Conservation (phyloP, 2,113 vertebrate genomes). For the Poicephalus meyeri region DNA sequence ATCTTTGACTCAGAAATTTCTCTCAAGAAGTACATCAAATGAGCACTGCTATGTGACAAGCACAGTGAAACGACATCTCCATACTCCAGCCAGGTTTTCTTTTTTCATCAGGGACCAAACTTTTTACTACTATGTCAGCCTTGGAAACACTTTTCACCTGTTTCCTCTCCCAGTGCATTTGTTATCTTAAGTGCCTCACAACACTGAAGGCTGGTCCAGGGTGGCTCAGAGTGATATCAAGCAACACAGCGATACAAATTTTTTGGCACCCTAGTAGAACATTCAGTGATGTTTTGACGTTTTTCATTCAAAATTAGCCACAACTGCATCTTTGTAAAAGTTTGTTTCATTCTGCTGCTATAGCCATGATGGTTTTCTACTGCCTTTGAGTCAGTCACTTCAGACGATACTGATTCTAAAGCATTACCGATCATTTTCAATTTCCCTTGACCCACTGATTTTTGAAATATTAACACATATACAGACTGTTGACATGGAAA, state of each 20-base stretch:
- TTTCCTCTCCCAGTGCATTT: not conserved
- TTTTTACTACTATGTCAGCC: not conserved
- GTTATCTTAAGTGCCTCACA: not conserved
- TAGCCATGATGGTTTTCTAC: not conserved
- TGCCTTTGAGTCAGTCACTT: not conserved
- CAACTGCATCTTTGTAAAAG: not conserved
- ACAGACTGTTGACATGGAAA: not conserved
- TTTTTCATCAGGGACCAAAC: not conserved
- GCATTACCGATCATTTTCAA: not conserved
- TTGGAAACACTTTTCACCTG: not conserved
- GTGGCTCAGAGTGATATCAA: not conserved
- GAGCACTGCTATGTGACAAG: not conserved
- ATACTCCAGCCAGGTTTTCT: not conserved
- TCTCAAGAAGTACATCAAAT: not conserved
- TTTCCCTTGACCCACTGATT: not conserved
- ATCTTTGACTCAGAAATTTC: constrained; percentile 1
- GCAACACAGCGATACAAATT: not conserved
- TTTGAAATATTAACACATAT: constrained; percentile 10
- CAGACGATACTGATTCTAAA: not conserved
- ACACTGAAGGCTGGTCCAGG: not conserved
- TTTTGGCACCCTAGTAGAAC: not conserved
- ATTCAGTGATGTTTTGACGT: not conserved
- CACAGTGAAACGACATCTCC: not conserved
- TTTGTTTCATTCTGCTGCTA: not conserved
- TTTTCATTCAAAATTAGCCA: not conserved